Base-by-base conservation (phyloP, 1,140 invertebrate genomes). In the Gonatopus flavifemur region DNA sequence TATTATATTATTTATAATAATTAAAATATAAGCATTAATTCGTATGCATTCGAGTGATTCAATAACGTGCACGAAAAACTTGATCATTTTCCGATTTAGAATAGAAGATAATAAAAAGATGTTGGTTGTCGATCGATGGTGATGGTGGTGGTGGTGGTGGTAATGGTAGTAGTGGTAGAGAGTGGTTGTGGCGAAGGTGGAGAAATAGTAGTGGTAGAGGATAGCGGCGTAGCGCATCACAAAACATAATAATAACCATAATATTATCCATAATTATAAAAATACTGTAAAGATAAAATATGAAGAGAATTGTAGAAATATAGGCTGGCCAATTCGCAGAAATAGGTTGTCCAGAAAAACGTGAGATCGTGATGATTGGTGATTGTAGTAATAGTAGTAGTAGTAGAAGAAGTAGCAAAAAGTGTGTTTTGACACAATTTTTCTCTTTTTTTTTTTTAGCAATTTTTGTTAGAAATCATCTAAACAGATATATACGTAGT, bases 121-220 rank as follows among this genome's bases (percentile, higher is more conserved):
- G 38, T 28, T 18, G 28, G 32, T 25, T 37, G 45, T 28, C 18
- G 28, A 32, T n/a, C n/a, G n/a, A n/a, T n/a, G n/a, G n/a, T n/a
- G n/a, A n/a, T n/a, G n/a, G n/a, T n/a, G n/a, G n/a, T n/a, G n/a
- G n/a, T n/a, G n/a, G n/a, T n/a, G n/a, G n/a, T n/a, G n/a, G n/a
- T n/a, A n/a, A n/a, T n/a, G n/a, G n/a, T n/a, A n/a, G n/a, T n/a
- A n/a, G n/a, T n/a, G n/a, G n/a, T n/a, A n/a, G n/a, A n/a, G n/a
- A n/a, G n/a, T n/a, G n/a, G n/a, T n/a, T n/a, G n/a, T n/a, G n/a
- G n/a, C n/a, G n/a, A n/a, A 32, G 35, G n/a, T n/a, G n/a, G n/a
- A n/a, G n/a, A n/a, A n/a, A n/a, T n/a, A 64, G 67, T 64, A 63
- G 66, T 66, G 64, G 67, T 71, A 70, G 69, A 69, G 71, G 66